A percentile compares a stretch with the other conserved stretches of the same genome.
Conservation (phyloP, 1,140 invertebrate genomes). For the Oedothorax gibbosus region DNA sequence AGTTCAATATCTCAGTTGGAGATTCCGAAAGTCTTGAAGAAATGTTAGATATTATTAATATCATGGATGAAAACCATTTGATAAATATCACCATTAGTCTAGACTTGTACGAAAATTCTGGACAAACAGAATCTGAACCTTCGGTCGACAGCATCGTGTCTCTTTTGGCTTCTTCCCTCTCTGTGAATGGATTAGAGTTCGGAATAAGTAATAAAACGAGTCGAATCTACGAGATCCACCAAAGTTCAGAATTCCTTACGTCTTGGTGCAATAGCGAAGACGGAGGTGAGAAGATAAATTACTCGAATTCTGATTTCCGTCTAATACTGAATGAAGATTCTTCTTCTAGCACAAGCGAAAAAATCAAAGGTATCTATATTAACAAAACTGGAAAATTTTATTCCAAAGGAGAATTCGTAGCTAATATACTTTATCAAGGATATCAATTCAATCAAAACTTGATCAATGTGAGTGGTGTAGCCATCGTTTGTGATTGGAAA, state of each 20-base stretch:
- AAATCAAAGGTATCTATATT: slow-evolving; percentile 53
- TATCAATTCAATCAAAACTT: slow-evolving; percentile 28
- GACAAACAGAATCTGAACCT: slow-evolving; percentile 27
- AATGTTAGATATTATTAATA: not conserved
- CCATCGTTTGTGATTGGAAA: slow-evolving; percentile 51
- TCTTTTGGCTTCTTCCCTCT: slow-evolving; percentile 42
- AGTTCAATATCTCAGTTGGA: slow-evolving; percentile 32
- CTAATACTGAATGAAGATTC: slow-evolving; percentile 42
- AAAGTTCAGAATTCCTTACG: slow-evolving; percentile 20
- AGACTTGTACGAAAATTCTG: slow-evolving; percentile 38
- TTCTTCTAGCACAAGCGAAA: not conserved
- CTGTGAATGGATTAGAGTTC: slow-evolving; percentile 40
- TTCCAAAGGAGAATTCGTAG: slow-evolving; percentile 51
- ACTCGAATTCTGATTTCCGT: slow-evolving; percentile 60
- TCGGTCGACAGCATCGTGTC: slow-evolving; percentile 56
- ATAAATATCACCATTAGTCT: slow-evolving; percentile 43
- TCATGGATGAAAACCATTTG: slow-evolving; percentile 35
- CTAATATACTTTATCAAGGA: slow-evolving; percentile 59
- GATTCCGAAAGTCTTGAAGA: slow-evolving; percentile 4
- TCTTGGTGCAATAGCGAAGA: slow-evolving; percentile 51
- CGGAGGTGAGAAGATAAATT: slow-evolving; percentile 13
- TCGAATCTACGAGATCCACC: slow-evolving; percentile 54
- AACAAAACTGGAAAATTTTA: slow-evolving; percentile 60
- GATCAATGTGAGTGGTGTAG: slow-evolving; percentile 59
- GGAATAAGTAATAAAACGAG: slow-evolving; percentile 38